Evolutionary conservation across 2,888 invertebrate species (phyloP).

Genomic region (Meloe dianella): DNA sequence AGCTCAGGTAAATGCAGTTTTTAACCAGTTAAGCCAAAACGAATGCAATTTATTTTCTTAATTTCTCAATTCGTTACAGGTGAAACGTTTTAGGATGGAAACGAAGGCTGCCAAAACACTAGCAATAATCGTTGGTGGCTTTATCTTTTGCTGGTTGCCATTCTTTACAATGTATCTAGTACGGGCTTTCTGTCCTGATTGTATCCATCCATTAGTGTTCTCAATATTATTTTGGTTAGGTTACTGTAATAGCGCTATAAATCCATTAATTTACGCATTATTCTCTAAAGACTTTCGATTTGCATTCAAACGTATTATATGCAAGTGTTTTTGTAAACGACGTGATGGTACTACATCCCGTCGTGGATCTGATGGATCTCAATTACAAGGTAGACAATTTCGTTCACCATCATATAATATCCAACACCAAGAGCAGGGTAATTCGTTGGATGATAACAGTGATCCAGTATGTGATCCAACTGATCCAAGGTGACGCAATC

Average conservation of each 20-base stretch:
- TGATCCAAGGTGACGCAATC: conserved; percentile 65
- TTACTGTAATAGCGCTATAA: conserved; percentile 95
- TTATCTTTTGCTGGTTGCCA: conserved; percentile 96
- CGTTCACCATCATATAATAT: conserved; percentile 65
- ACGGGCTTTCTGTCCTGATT: conserved; percentile 84
- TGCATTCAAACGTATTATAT: conserved; percentile 92
- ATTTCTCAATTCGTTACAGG: conserved; percentile 50
- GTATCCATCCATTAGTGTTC: conserved; percentile 85
- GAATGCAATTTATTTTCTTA: too few species aligned
- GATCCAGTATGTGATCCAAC: conserved; percentile 62
- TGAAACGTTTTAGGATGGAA: conserved; percentile 91
- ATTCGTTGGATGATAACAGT: conserved; percentile 65
- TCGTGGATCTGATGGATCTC: conserved; percentile 66
- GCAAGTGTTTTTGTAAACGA: conserved; percentile 77
- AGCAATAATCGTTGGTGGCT: conserved; percentile 96
- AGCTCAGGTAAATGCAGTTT: conserved; percentile 65
- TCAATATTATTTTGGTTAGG: conserved; percentile 96
- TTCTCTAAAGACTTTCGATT: conserved; percentile 93
- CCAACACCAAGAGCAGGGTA: conserved; percentile 62
- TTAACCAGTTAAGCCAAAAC: background rate
- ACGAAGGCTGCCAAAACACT: conserved; percentile 97
- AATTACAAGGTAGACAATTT: conserved; percentile 61
- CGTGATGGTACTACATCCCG: conserved; percentile 58
- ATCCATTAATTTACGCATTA: conserved; percentile 92
- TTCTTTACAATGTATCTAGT: conserved; percentile 95